phyloP scores from a whole-genome alignment of 2,113 vertebrate species.

The Chaenogobius annularis region DNA sequence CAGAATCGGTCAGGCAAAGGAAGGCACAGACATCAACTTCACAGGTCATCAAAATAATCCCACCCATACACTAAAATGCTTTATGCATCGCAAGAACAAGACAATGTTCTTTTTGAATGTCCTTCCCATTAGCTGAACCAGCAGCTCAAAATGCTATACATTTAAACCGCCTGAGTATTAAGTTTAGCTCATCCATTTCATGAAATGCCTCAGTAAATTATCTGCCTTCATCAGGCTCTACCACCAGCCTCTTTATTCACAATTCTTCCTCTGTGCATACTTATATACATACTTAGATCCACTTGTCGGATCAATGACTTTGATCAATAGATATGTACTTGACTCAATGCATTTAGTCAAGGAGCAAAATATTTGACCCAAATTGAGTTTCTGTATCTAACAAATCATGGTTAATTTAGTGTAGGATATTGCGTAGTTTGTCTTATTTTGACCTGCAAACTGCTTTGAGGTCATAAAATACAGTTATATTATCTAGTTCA shows the following conservation, averaged over 20 bases:
- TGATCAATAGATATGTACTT: neutral
- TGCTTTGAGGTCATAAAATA: neutral
- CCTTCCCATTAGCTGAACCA: neutral
- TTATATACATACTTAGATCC: neutral
- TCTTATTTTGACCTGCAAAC: neutral
- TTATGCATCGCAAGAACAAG: no score
- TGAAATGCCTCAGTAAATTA: neutral
- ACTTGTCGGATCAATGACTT: neutral
- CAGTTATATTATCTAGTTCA: neutral
- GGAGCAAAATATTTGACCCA: neutral
- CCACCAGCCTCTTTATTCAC: neutral
- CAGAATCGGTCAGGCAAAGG: no score
- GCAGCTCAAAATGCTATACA: neutral
- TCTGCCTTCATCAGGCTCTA: neutral
- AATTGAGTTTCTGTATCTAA: neutral
- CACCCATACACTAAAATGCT: no score
- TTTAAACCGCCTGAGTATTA: neutral
- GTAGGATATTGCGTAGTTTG: neutral
- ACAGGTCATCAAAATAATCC: no score
- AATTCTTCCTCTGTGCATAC: neutral
- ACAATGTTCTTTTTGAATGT: neutral
- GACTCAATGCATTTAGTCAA: neutral
- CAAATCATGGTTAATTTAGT: neutral
- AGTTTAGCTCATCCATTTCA: slow-evolving; percentile 1
- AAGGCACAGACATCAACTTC: no score